Evolutionary conservation across 2,888 invertebrate species (phyloP).

Genomic region (Caenorhabditis auriculariae): DNA sequence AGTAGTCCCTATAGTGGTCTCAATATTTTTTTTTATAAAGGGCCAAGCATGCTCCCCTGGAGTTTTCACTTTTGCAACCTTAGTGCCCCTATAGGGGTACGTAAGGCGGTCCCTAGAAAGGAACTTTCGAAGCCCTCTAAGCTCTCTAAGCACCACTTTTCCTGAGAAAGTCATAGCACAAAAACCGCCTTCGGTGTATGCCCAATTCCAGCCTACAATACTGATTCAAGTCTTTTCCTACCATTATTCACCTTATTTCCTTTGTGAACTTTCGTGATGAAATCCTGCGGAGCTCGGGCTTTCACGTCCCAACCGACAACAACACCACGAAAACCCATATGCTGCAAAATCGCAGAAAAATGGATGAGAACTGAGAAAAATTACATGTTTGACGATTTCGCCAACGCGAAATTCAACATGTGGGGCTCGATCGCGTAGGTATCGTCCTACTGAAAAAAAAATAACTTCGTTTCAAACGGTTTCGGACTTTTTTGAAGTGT

Average conservation of each 20-base stretch:
- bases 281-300: conserved; percentile 67
- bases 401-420: conserved; percentile 68
- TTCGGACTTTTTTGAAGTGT: no score
- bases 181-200: no score
- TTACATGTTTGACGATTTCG: conserved; percentile 67
- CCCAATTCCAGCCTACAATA: no score
- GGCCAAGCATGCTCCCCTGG: no score
- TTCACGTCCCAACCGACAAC: conserved; percentile 69
- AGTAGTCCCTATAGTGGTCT: no score
- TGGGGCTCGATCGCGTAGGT: conserved; percentile 59
- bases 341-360: neutral
- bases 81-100: no score
- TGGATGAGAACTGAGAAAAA: neutral
- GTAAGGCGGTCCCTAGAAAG: no score
- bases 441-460: conserved; percentile 16
- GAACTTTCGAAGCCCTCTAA: neutral
- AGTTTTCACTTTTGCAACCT: no score
- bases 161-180: neutral
- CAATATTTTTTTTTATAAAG: no score
- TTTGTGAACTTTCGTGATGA: conserved; percentile 65
- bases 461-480: no score
- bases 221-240: no score
- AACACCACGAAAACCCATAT: conserved; percentile 64
- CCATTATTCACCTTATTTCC: conserved; percentile 50
- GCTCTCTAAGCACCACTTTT: neutral